Percentiles rank a stretch among this genome's conserved stretches.
Conservation (phyloP, 1,140 invertebrate species). For the Pogonomyrmex californicus region DNA sequence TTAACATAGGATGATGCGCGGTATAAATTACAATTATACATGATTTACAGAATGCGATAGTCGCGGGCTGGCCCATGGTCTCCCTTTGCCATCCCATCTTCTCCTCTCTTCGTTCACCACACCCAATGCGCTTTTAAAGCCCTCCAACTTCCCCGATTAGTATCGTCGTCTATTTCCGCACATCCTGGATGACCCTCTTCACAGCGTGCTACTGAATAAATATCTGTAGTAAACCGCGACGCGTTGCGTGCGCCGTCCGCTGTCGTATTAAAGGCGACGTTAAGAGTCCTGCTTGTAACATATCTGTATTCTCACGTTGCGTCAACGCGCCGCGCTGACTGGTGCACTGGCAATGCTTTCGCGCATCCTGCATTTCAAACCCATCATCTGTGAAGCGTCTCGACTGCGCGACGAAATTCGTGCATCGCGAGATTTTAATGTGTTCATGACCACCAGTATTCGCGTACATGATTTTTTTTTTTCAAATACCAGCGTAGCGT, state of each 20-base stretch:
- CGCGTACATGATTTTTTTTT: constrained; percentile 8
- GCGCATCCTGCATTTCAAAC: background rate
- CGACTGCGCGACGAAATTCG: constrained; percentile 4
- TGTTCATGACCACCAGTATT: background rate
- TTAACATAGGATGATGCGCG: constrained; percentile 79
- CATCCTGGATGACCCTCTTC: constrained; percentile 59
- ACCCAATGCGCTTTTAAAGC: constrained; percentile 25
- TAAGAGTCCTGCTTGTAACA: constrained; percentile 24
- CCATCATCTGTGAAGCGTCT: constrained; percentile 3
- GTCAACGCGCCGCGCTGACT: background rate
- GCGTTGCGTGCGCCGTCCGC: constrained; percentile 11
- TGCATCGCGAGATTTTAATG: background rate
- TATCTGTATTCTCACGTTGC: constrained; percentile 38
- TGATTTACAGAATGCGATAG: constrained; percentile 77
- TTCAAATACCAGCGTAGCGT: background rate
- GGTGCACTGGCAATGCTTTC: background rate
- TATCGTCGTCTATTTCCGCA: constrained; percentile 64
- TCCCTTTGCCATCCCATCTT: background rate
- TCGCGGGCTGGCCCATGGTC: constrained; percentile 38
- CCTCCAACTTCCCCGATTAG: background rate
- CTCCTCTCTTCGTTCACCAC: constrained; percentile 2
- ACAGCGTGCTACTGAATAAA: constrained; percentile 74
- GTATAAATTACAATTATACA: constrained; percentile 80
- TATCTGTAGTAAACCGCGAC: constrained; percentile 66
- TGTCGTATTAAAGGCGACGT: constrained; percentile 45